Percentiles rank a stretch among this genome's conserved stretches.
Conservation (phyloP, 2,888 invertebrate species). For the Agrotis segetum region DNA sequence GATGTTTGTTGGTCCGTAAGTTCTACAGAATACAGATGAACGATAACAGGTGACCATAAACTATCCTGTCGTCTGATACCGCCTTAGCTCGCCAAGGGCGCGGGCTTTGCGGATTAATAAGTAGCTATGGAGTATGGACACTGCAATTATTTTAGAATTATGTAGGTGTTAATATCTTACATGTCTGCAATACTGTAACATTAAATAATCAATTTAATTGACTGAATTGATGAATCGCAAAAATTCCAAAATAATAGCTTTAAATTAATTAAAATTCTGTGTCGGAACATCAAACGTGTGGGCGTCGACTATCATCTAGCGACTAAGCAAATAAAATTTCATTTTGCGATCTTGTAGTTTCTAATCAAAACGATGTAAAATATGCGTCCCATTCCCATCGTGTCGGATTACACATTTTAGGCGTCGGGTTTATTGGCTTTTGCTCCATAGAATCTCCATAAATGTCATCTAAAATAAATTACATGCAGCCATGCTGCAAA, state of each 20-base stretch:
- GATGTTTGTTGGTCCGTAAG: constrained; percentile 51
- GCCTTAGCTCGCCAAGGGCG: constrained; percentile 45
- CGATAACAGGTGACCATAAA: constrained; percentile 84
- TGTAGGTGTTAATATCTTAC: not conserved
- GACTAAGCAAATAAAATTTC: constrained; percentile 59
- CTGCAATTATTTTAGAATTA: constrained; percentile 19
- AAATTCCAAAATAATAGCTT: constrained; percentile 8
- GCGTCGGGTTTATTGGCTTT: constrained; percentile 79
- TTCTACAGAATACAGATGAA: constrained; percentile 78
- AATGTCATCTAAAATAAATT: constrained; percentile 87
- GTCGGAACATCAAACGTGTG: constrained; percentile 38
- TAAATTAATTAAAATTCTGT: constrained; percentile 39
- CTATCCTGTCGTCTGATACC: constrained; percentile 80
- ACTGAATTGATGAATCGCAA: not conserved
- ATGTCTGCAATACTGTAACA: not conserved
- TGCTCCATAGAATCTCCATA: constrained; percentile 82
- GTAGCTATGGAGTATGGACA: constrained; percentile 47
- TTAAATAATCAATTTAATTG: constrained; percentile 8
- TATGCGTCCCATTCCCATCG: constrained; percentile 66
- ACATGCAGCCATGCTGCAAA: constrained; percentile 66
- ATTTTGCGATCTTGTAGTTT: constrained; percentile 72
- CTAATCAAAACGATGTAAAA: constrained; percentile 70
- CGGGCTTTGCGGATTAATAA: constrained; percentile 40
- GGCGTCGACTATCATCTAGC: constrained; percentile 56
- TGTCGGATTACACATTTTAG: constrained; percentile 76